These are phyloP conservation scores for Orthosia gracilis DNA, from an alignment of 2,888 invertebrate genomes.

Conservation along the genomic window DNA sequence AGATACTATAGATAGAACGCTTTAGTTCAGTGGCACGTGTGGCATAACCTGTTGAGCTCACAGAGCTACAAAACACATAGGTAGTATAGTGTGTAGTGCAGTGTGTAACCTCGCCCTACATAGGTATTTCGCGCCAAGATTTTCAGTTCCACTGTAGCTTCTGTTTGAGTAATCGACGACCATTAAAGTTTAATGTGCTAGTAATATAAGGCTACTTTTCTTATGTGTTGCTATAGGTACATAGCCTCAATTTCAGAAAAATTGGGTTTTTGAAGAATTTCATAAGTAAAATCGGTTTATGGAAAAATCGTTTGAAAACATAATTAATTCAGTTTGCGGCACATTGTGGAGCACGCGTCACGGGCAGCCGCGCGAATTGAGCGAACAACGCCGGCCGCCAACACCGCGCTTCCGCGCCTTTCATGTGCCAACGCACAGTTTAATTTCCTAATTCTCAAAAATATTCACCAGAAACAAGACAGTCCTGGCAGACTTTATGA, in stretches of 20 bases:
- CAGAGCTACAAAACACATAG: conserved; percentile 31
- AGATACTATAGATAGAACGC: not conserved
- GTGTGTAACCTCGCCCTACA: not conserved
- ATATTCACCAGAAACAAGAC: conserved; percentile 84
- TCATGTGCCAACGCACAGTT: conserved; percentile 82
- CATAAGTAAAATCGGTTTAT: conserved; percentile 24
- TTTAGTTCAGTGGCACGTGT: conserved; percentile 33
- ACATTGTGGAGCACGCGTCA: conserved; percentile 68
- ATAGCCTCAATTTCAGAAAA: conserved; percentile 3
- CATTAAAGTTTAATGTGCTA: not conserved
- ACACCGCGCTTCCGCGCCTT: conserved; percentile 82
- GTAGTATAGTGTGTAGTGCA: conserved; percentile 11
- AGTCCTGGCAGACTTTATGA: conserved; percentile 85
- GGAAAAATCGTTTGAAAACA: conserved; percentile 48
- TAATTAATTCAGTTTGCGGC: conserved; percentile 67
- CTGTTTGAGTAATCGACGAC: not conserved
- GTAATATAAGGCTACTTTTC: not conserved
- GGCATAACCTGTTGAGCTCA: conserved; percentile 60
- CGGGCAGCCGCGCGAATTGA: conserved; percentile 66
- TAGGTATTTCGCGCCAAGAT: not conserved
- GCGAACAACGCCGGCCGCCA: conserved; percentile 62
- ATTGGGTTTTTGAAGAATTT: not conserved
- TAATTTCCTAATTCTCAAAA: conserved; percentile 90
- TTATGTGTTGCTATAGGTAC: not conserved
- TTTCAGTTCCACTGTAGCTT: conserved; percentile 1